Evolutionary conservation across 2,797 vertebrate species (phyloP).

Genomic region (Cetoscarus ocellatus): DNA sequence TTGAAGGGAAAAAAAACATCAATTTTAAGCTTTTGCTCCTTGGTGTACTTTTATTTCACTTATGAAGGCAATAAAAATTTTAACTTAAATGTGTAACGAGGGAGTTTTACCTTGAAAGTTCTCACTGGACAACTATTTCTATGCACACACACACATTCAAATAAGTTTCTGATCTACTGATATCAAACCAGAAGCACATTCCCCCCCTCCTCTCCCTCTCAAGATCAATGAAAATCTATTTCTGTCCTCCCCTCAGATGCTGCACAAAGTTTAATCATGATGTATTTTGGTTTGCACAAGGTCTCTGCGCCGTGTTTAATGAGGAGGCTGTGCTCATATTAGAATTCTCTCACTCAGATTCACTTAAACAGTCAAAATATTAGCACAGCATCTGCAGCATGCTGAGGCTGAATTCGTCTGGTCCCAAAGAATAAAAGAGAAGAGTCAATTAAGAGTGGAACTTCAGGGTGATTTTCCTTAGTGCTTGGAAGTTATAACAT

Average conservation of each 20-base stretch:
- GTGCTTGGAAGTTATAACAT: too few species aligned
- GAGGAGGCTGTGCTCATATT: constrained; percentile 36
- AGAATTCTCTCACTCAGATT: constrained; percentile 35
- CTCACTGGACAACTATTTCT: background rate
- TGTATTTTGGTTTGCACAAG: constrained; percentile 54
- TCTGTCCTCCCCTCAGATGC: constrained; percentile 46
- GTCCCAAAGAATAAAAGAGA: background rate
- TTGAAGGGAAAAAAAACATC: too few species aligned
- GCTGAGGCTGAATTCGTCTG: background rate
- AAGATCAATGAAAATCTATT: constrained; percentile 62
- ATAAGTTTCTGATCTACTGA: constrained; percentile 41
- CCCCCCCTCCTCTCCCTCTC: constrained; percentile 1
- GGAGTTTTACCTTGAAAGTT: background rate
- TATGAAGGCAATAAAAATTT: background rate
- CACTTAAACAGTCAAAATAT: constrained; percentile 21
- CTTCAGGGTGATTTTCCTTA: too few species aligned
- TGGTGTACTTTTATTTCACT: background rate
- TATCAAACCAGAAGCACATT: constrained; percentile 24
- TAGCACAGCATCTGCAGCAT: background rate
- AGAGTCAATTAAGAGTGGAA: constrained; percentile 1
- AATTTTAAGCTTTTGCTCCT: too few species aligned
- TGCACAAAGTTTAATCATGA: constrained; percentile 57
- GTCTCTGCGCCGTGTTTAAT: constrained; percentile 51
- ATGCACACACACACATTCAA: background rate
- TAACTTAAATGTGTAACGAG: background rate